A percentile compares a stretch with the other conserved stretches of the same genome.
phyloP scores from a whole-genome alignment of 2,797 vertebrate species.

The Siniperca scherzeri region DNA sequence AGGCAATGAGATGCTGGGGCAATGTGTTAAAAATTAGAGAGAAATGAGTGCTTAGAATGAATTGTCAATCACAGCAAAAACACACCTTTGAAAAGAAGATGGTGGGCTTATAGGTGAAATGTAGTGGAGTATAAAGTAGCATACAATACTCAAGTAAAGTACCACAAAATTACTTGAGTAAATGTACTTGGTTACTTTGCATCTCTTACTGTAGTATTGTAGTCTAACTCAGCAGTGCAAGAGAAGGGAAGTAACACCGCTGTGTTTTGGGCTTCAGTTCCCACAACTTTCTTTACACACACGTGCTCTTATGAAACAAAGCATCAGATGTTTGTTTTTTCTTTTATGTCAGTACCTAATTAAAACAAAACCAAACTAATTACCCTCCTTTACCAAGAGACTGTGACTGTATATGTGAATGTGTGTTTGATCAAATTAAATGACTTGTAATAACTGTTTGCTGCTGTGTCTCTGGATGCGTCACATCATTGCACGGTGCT shows the following conservation, averaged over 20 bases:
- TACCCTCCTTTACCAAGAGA: not conserved
- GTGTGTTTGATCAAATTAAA: slow-evolving; percentile 16
- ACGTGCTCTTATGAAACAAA: not conserved
- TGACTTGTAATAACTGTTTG: not conserved
- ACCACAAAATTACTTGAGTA: not conserved
- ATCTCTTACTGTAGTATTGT: not conserved
- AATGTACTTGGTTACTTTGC: not conserved
- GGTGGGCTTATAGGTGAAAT: not conserved
- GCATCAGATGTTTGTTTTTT: slow-evolving; percentile 23
- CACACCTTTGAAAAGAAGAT: not conserved
- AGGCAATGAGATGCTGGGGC: not conserved
- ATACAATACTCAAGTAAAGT: not conserved
- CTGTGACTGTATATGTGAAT: not conserved
- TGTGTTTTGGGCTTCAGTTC: not conserved
- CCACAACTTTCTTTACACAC: not conserved
- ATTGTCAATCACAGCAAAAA: not conserved
- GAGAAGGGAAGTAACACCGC: not conserved
- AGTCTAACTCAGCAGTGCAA: not conserved
- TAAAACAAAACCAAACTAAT: slow-evolving; percentile 7
- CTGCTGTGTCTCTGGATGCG: not conserved
- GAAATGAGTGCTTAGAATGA: not conserved
- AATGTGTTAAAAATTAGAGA: too few species aligned
- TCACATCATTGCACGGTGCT: not conserved
- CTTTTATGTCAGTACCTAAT: not conserved
- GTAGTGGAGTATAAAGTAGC: not conserved